Evolutionary conservation across 2,113 vertebrate species (phyloP).

Genomic region (Meles meles): DNA sequence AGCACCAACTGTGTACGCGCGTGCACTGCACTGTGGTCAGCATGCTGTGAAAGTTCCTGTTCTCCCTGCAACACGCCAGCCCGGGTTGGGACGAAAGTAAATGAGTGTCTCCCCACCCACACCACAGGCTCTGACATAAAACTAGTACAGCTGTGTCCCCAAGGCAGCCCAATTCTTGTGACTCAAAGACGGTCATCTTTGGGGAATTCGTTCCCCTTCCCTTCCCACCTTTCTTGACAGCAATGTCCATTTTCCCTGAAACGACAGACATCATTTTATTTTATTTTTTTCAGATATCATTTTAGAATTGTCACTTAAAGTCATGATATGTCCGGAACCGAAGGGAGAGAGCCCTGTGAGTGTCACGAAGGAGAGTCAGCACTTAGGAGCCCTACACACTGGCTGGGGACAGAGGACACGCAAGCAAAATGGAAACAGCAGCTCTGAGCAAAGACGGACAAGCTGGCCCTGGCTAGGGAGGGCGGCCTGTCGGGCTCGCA

Average conservation of each 20-base stretch:
- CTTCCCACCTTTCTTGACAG: not conserved
- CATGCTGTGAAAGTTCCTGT: accelerated
- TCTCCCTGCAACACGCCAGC: not conserved
- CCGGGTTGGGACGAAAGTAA: not conserved
- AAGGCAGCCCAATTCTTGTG: not conserved
- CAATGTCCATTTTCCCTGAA: not conserved
- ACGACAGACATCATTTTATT: not conserved
- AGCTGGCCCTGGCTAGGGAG: not conserved
- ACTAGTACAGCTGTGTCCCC: not conserved
- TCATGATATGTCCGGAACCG: not conserved
- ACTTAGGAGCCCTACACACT: not conserved
- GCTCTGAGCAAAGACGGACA: accelerated
- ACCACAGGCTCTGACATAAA: no score
- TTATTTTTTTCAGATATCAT: no score
- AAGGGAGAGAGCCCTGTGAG: not conserved
- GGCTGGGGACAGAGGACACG: no score
- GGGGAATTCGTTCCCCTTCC: not conserved
- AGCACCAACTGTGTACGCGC: not conserved
- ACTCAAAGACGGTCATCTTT: not conserved
- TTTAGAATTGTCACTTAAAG: not conserved
- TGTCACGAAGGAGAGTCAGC: accelerated
- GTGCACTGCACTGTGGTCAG: accelerated
- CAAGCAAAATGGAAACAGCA: not conserved
- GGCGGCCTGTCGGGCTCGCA: not conserved
- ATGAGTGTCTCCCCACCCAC: accelerated